phyloP scores from a whole-genome alignment of 2,113 vertebrate genomes.

The Pachycephala philippinensis region DNA sequence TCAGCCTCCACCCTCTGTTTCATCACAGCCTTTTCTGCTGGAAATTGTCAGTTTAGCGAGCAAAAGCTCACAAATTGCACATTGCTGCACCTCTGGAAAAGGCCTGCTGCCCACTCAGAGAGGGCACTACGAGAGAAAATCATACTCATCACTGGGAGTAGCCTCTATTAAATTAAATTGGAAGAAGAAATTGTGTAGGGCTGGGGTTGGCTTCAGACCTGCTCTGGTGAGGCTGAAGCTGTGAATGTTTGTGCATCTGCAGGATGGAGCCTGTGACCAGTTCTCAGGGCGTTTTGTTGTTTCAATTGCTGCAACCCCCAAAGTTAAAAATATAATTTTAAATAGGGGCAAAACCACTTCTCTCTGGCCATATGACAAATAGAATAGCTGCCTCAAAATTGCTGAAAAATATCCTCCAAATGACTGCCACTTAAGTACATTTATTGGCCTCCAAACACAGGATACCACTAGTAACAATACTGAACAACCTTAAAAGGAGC shows the following conservation, averaged over 20 bases:
- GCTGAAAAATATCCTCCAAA: neutral
- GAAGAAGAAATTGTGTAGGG: neutral
- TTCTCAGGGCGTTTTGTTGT: neutral
- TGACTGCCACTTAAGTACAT: neutral
- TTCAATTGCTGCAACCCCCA: neutral
- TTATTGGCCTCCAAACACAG: neutral
- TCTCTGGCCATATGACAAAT: neutral
- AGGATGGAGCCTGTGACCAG: neutral
- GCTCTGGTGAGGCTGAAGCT: neutral
- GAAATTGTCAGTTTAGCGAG: neutral
- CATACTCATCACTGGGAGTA: neutral
- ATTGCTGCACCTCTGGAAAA: neutral
- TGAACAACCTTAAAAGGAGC: neutral
- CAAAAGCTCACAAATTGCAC: neutral
- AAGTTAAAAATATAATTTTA: neutral
- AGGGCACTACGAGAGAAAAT: neutral
- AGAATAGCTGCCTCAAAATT: neutral
- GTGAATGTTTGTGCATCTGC: accelerated
- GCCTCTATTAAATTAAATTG: neutral
- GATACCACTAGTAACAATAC: neutral
- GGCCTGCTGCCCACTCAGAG: neutral
- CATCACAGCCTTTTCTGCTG: neutral
- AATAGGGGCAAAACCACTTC: neutral
- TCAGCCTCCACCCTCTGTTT: neutral
- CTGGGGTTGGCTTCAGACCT: neutral